A percentile compares a stretch with the other conserved stretches of the same genome.
phyloP scores from a whole-genome alignment of 1,140 invertebrate species.

The Leptinotarsa defecta region DNA sequence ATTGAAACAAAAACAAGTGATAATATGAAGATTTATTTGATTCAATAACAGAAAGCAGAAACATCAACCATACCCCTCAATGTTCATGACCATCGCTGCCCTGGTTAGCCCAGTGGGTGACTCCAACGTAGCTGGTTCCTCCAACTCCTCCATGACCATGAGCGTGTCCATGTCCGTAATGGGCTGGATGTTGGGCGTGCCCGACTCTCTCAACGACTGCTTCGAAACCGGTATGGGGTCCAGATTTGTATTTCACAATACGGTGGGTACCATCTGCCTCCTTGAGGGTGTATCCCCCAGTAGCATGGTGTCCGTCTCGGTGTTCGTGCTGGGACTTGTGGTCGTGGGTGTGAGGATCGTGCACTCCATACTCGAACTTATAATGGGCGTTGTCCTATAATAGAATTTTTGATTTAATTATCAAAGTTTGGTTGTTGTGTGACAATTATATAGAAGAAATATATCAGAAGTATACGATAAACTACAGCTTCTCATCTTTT shows the following conservation, averaged over 20 bases:
- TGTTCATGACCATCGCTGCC: slow-evolving; percentile 6
- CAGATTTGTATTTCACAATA: slow-evolving; percentile 57
- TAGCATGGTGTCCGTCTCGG: slow-evolving; percentile 57
- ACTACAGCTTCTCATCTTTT: not conserved
- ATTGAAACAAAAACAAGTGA: not conserved
- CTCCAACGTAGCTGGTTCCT: slow-evolving; percentile 34
- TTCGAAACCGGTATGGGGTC: slow-evolving; percentile 52
- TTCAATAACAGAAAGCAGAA: not conserved
- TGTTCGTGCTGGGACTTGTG: slow-evolving; percentile 58
- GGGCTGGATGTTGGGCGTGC: slow-evolving; percentile 41
- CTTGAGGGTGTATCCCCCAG: slow-evolving; percentile 56
- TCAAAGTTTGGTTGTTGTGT: not conserved
- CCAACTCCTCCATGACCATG: slow-evolving; percentile 23
- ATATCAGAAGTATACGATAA: not conserved
- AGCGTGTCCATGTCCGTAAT: slow-evolving; percentile 34
- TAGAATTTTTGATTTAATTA: not conserved
- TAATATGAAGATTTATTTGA: not conserved
- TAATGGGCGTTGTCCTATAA: slow-evolving; percentile 46
- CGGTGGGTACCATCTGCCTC: slow-evolving; percentile 57
- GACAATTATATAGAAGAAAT: not conserved
- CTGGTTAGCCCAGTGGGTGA: slow-evolving; percentile 33
- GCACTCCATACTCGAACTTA: slow-evolving; percentile 58
- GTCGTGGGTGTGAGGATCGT: slow-evolving; percentile 59
- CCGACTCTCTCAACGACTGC: slow-evolving; percentile 46
- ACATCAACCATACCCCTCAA: not conserved